A percentile compares a stretch with the other conserved stretches of the same genome.
These are phyloP conservation scores for Epizoanthus scotinus DNA, from an alignment of 92 coral and sea anemone species.

Conservation along the genomic window DNA sequence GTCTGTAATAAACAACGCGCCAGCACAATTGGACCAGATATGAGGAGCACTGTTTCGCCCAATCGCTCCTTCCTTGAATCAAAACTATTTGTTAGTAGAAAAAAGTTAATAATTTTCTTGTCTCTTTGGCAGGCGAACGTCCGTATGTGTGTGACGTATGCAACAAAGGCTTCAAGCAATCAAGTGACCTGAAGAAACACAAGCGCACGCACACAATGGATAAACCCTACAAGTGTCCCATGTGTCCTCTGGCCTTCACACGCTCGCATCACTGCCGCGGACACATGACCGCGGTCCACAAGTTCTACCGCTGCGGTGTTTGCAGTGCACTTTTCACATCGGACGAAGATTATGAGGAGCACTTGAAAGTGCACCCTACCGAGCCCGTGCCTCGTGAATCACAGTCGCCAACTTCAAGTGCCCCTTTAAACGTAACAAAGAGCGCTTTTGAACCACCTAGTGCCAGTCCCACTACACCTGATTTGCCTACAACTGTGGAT, in stretches of 20 bases:
- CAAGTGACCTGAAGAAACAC: constrained; percentile 97
- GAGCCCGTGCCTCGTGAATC: constrained; percentile 5
- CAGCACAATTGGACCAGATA: too few relatives aligned
- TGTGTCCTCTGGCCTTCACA: constrained; percentile 90
- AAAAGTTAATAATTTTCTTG: background rate
- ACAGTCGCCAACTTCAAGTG: background rate
- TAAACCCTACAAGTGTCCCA: constrained; percentile 89
- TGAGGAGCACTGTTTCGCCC: background rate
- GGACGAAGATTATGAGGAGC: constrained; percentile 79
- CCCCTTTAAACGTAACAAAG: background rate
- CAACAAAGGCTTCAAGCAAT: constrained; percentile 95
- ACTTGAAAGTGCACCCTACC: constrained; percentile 73
- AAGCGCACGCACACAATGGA: constrained; percentile 92
- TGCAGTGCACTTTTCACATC: constrained; percentile 85
- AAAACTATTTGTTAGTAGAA: background rate
- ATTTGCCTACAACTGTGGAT: background rate
- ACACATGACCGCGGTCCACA: constrained; percentile 83
- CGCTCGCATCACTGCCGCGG: constrained; percentile 95
- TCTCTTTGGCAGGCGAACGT: constrained; percentile 75
- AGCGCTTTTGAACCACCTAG: background rate
- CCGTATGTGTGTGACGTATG: constrained; percentile 93
- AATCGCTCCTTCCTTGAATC: too few relatives aligned
- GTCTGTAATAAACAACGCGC: too few relatives aligned
- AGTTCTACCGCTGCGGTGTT: constrained; percentile 73
- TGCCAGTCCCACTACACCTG: background rate